These are phyloP conservation scores for Orthosia gothica DNA, from an alignment of 2,888 invertebrate genomes.

Conservation along the genomic window DNA sequence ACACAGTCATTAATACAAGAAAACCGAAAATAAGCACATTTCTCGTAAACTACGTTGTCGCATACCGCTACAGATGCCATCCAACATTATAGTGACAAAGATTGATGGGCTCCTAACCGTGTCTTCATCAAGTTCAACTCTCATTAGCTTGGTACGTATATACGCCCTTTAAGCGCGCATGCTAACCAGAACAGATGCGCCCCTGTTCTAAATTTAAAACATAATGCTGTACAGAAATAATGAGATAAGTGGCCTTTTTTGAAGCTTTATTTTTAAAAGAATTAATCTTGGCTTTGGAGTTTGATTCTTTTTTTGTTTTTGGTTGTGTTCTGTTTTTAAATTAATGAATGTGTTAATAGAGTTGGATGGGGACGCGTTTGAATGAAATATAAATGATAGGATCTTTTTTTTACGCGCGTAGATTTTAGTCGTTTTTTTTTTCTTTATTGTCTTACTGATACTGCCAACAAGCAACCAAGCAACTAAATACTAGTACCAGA, in stretches of 20 bases:
- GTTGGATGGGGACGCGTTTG: constrained; percentile 33
- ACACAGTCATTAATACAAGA: constrained; percentile 35
- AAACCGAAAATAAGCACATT: constrained; percentile 63
- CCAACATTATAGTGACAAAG: constrained; percentile 71
- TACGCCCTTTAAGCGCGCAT: constrained; percentile 60
- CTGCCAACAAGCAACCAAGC: neutral
- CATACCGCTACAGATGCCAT: constrained; percentile 63
- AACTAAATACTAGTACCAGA: constrained; percentile 7
- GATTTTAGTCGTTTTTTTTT: neutral
- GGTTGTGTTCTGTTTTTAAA: constrained; percentile 56
- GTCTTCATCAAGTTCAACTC: constrained; percentile 84
- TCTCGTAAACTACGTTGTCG: constrained; percentile 61
- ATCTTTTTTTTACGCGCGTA: too few relatives aligned
- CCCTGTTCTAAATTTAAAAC: constrained; percentile 65
- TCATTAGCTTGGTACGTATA: constrained; percentile 79
- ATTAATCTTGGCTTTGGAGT: constrained; percentile 52
- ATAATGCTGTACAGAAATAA: constrained; percentile 63
- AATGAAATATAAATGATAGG: constrained; percentile 46
- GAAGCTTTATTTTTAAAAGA: constrained; percentile 55
- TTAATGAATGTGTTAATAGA: constrained; percentile 67
- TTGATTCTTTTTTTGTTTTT: constrained; percentile 47
- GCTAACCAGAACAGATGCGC: constrained; percentile 67
- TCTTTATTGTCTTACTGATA: neutral
- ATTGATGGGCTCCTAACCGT: constrained; percentile 82
- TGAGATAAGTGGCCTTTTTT: constrained; percentile 65